A percentile compares a stretch with the other conserved stretches of the same genome.
Conservation (phyloP, 2,113 vertebrate species). For the Psilopogon haemacephalus region DNA sequence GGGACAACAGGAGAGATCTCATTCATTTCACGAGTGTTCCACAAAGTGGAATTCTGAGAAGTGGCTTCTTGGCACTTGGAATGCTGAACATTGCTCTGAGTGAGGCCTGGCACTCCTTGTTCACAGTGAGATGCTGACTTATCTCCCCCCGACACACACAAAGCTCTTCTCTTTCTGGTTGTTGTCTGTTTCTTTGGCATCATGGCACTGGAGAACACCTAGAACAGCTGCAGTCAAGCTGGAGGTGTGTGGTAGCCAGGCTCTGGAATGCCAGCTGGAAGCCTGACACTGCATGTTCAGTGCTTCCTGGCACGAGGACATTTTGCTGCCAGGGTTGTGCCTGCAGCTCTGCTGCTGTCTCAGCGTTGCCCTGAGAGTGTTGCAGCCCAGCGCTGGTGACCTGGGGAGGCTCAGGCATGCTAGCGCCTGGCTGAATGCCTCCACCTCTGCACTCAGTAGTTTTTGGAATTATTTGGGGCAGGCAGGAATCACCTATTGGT, state of each 20-base stretch:
- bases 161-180: constrained; percentile 99
- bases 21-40: neutral
- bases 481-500: neutral
- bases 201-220: constrained; percentile 97
- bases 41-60: neutral
- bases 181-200: constrained; percentile 99
- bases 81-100: neutral
- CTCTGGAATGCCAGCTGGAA: constrained; percentile 78
- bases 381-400: neutral
- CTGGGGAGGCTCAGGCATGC: neutral
- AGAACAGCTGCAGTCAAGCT: constrained; percentile 96
- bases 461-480: neutral
- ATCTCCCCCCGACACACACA: constrained; percentile 98
- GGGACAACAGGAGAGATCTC: neutral
- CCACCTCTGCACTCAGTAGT: neutral
- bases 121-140: neutral
- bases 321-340: neutral
- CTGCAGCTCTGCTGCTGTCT: neutral
- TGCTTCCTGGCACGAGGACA: no score
- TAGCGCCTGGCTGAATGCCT: neutral
- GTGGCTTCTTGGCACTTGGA: neutral
- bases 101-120: neutral
- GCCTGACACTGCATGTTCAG: no score
- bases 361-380: neutral
- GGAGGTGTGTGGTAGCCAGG: constrained; percentile 93